Conservation (phyloP, 2,888 invertebrate species). For the Polietes domitor region DNA sequence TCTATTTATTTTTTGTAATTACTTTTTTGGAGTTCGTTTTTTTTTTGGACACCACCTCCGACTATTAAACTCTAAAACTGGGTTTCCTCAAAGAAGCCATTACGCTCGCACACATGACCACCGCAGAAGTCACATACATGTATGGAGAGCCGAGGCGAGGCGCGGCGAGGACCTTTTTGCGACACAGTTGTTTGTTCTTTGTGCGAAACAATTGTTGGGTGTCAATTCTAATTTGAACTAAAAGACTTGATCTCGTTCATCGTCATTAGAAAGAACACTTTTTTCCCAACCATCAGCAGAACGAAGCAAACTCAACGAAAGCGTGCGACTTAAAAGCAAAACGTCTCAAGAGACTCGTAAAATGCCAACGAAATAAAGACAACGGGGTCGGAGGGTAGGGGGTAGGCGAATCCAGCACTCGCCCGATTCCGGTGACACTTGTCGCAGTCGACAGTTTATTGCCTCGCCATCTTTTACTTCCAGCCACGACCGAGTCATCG, state of each 20-base stretch:
- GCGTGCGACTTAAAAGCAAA: slow-evolving; percentile 45
- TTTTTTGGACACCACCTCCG: neutral
- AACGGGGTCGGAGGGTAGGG: neutral
- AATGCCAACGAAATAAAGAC: slow-evolving; percentile 43
- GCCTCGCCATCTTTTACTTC: neutral
- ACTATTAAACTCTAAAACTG: neutral
- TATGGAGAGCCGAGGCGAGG: neutral
- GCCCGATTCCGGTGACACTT: slow-evolving; percentile 34
- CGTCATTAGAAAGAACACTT: slow-evolving; percentile 51
- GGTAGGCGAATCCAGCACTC: slow-evolving; percentile 9
- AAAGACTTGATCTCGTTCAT: slow-evolving; percentile 63
- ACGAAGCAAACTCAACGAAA: slow-evolving; percentile 3
- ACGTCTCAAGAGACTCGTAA: slow-evolving; percentile 68
- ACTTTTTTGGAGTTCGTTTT: neutral
- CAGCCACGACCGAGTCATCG: neutral
- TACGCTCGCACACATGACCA: neutral
- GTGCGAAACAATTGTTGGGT: slow-evolving; percentile 40
- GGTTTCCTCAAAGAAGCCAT: slow-evolving; percentile 1
- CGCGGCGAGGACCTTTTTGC: neutral
- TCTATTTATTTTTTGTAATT: neutral
- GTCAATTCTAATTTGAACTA: slow-evolving; percentile 61
- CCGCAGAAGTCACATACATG: neutral
- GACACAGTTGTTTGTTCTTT: neutral
- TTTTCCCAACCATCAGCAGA: slow-evolving; percentile 48
- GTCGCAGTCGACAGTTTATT: neutral